A percentile compares a stretch with the other conserved stretches of the same genome.
These are phyloP conservation scores for Irena cyanogastra DNA, from an alignment of 2,113 vertebrate species.

Conservation along the genomic window DNA sequence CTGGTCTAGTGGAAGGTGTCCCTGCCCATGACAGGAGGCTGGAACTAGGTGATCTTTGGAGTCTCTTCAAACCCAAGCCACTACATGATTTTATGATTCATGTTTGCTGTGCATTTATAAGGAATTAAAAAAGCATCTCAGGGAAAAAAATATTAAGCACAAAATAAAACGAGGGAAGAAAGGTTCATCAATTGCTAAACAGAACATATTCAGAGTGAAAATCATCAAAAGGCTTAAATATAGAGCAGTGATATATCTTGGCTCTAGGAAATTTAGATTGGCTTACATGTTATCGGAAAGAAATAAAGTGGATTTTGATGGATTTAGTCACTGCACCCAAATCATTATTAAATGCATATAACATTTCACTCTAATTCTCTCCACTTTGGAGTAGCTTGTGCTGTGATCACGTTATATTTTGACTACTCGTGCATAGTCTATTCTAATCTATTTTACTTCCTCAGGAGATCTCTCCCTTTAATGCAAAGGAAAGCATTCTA, in stretches of 20 bases:
- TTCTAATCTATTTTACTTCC: not conserved
- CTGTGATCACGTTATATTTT: not conserved
- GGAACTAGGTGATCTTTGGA: not conserved
- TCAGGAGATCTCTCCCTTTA: not conserved
- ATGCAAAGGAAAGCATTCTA: not conserved
- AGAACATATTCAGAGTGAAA: not conserved
- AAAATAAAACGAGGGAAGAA: not conserved
- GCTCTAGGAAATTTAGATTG: not conserved
- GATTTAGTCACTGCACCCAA: not conserved
- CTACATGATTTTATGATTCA: not conserved
- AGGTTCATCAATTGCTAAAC: not conserved
- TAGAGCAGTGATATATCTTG: not conserved
- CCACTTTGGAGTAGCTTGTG: not conserved
- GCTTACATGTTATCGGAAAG: not conserved
- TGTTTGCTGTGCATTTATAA: not conserved
- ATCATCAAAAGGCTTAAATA: not conserved
- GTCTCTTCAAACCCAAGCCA: not conserved
- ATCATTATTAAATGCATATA: not conserved
- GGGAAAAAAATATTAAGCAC: fast-evolving
- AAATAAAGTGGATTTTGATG: not conserved
- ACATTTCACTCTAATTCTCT: not conserved
- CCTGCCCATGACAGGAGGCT: not conserved
- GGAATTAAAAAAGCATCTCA: not conserved
- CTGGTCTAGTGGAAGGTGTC: not conserved
- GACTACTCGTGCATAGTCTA: not conserved